A percentile compares a stretch with the other conserved stretches of the same genome.
Evolutionary conservation across 2,888 invertebrate genomes (phyloP).

Genomic region (Meandrusa payeni): DNA sequence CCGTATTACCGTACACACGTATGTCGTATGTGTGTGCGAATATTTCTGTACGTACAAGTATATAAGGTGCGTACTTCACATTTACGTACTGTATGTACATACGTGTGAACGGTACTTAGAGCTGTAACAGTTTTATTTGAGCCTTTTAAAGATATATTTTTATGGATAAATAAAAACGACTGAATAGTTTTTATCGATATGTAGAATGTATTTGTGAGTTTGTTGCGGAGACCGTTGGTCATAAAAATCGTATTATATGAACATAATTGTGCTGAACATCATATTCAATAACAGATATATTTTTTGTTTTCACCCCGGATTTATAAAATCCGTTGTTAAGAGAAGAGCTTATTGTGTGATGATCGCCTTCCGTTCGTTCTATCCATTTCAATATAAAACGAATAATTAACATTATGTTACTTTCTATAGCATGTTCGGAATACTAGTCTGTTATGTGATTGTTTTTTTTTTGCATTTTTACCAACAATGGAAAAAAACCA

Average conservation of each 20-base stretch:
- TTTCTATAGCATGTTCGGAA: conserved; percentile 70
- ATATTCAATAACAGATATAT: conserved; percentile 52
- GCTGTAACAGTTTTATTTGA: conserved; percentile 73
- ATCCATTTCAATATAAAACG: conserved; percentile 66
- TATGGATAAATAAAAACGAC: conserved; percentile 79
- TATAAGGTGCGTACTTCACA: no score
- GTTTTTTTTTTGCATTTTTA: conserved; percentile 75
- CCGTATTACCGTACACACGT: conserved; percentile 45
- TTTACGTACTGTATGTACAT: no score
- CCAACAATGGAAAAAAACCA: conserved; percentile 70
- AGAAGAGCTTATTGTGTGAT: conserved; percentile 71
- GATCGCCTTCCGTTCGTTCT: conserved; percentile 67
- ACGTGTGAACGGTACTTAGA: conserved; percentile 54
- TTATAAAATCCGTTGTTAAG: conserved; percentile 68
- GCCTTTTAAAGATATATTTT: conserved; percentile 80
- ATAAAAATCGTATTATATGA: conserved; percentile 74
- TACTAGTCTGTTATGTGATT: conserved; percentile 79
- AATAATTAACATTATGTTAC: conserved; percentile 48
- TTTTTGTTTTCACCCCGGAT: conserved; percentile 52
- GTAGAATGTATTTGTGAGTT: conserved; percentile 75
- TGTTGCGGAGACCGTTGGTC: conserved; percentile 64
- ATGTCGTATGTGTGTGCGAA: no score
- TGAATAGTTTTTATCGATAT: conserved; percentile 79
- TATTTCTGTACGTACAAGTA: no score
- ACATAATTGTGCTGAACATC: conserved; percentile 65